Evolutionary conservation across 2,113 vertebrate species (phyloP), one percentile per base, ranked within the genome.

Genomic region (Haliaeetus leucogaster): DNA sequence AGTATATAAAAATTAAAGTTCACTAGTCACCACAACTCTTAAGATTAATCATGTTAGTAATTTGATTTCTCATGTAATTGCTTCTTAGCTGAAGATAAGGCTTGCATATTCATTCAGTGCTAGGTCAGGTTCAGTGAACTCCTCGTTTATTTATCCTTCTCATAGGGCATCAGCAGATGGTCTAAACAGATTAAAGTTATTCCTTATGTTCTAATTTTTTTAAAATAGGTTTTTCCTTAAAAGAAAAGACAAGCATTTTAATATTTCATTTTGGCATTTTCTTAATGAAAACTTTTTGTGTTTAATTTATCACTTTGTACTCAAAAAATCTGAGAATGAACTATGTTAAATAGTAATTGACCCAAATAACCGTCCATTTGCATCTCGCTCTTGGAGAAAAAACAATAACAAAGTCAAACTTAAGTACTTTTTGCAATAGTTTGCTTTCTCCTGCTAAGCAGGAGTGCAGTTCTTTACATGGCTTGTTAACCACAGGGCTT

Each of bases 1-100:
- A 96, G 93, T 91, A 93, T 72, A 96, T 84, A 96, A 97, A 98
- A 97, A 82, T 88, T 94, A 81, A 98, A 98, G 92, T 96, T 98
- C 83, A 86, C 82, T 97, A 95, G 92, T 97, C 96, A 96, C 62
- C 47, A 70, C 61, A 96, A 83, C 52, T 97, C 90, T 94, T 95
- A 93, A 97, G 93, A 95, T 95, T 92, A 65, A 78, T 96, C 80
- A 74, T 67, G 67, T 89, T 94, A 86, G 77, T 97, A 93, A 97
- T 97, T 96, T 97, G 81, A 96, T 98, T 97, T 97, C 86, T 95
- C 65, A 66, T 76, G 45, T 79, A 94, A 89, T 94, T 94, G 74
- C 79, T 96, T 93, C 67, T 91, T 66, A 83, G 43, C 67, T 66
- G 55, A 90, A 36, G 59, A 56, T 90, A 82, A 74, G 36, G 76